phyloP scores from a whole-genome alignment of 2,888 invertebrate genomes.

The Chorisops tibialis region DNA sequence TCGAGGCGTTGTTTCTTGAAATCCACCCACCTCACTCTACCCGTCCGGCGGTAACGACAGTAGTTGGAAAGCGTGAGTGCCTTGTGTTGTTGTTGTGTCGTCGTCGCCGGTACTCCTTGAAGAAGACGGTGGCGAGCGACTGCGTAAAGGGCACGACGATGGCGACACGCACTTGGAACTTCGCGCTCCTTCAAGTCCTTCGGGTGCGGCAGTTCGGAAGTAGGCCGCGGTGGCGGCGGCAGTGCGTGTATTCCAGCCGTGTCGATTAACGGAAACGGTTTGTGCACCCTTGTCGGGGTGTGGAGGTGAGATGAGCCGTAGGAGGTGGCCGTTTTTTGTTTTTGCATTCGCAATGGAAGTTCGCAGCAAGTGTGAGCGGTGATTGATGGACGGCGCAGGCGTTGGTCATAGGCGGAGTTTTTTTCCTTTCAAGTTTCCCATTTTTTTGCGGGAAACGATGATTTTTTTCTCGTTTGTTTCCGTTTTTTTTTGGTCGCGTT shows the following conservation, averaged over 20 bases:
- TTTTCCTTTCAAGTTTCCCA: neutral
- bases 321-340: neutral
- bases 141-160: conserved; percentile 4
- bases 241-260: conserved; percentile 21
- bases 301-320: neutral
- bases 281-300: neutral
- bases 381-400: conserved; percentile 30
- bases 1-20: conserved; percentile 26
- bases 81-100: neutral
- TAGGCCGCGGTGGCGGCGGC: conserved; percentile 11
- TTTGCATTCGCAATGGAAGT: conserved; percentile 25
- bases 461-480: conserved; percentile 17
- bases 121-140: neutral
- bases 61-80: neutral
- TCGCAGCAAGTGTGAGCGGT: conserved; percentile 14
- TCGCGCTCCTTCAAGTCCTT: neutral
- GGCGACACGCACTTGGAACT: conserved; percentile 1
- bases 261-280: neutral
- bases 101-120: neutral
- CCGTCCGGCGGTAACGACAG: neutral
- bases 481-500: too few species aligned
- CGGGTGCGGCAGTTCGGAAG: conserved; percentile 20
- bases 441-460: conserved; percentile 14
- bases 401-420: conserved; percentile 33
- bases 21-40: conserved; percentile 24